Evolutionary conservation across 2,888 invertebrate species (phyloP).

Genomic region (Alsophila aescularia): DNA sequence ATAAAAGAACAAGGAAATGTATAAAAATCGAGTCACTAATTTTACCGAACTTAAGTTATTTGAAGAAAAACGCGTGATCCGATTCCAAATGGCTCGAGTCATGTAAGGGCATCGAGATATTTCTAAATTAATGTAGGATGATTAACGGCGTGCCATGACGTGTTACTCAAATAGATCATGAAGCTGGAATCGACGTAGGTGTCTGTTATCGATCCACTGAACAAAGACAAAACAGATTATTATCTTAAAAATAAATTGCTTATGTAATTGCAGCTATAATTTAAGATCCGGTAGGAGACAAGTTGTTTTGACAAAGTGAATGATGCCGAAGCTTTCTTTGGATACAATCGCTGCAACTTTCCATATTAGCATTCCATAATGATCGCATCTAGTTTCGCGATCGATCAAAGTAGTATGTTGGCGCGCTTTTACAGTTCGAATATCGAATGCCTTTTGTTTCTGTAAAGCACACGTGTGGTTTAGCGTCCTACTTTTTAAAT

Average conservation of each 20-base stretch:
- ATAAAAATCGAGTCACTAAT: slow-evolving; percentile 18
- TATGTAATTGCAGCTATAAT: slow-evolving; percentile 23
- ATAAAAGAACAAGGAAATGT: slow-evolving; percentile 14
- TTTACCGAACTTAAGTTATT: slow-evolving; percentile 2
- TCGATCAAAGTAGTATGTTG: slow-evolving; percentile 15
- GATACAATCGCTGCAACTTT: slow-evolving; percentile 38
- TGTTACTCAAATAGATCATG: slow-evolving; percentile 27
- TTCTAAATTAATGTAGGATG: slow-evolving; percentile 20
- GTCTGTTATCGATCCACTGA: slow-evolving; percentile 20
- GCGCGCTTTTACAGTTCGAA: slow-evolving; percentile 18
- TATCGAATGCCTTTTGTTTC: slow-evolving; percentile 20
- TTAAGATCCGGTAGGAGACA: slow-evolving; percentile 28
- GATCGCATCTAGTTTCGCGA: slow-evolving; percentile 20
- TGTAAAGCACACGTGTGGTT: slow-evolving; percentile 26
- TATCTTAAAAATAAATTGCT: slow-evolving; percentile 21
- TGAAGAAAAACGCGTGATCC: slow-evolving; percentile 5
- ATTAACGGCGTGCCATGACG: slow-evolving; percentile 19
- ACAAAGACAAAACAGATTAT: slow-evolving; percentile 23
- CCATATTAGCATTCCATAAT: slow-evolving; percentile 31
- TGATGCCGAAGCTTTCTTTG: slow-evolving; percentile 36
- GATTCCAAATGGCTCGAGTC: slow-evolving; percentile 9
- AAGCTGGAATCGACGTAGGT: slow-evolving; percentile 22
- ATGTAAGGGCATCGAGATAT: slow-evolving; percentile 21
- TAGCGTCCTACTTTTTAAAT: slow-evolving; percentile 50
- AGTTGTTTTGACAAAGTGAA: slow-evolving; percentile 36